A percentile compares a stretch with the other conserved stretches of the same genome.
These are phyloP conservation scores for Saxidomus purpurata DNA, from an alignment of 1,140 invertebrate species.

Conservation along the genomic window DNA sequence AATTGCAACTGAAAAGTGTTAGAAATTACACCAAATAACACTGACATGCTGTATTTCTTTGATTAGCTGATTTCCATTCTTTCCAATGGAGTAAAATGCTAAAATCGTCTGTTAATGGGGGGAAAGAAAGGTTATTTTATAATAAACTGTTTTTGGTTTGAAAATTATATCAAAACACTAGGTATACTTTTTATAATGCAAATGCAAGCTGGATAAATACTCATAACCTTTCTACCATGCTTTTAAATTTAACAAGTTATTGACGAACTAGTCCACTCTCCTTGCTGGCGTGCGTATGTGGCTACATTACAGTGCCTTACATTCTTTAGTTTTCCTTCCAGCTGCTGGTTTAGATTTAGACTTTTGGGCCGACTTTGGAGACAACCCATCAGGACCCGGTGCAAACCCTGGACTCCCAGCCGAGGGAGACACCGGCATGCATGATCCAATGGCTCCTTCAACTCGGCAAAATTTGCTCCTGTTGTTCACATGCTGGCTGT, in stretches of 20 bases:
- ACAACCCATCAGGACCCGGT: conserved; percentile 27
- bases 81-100: conserved; percentile 45
- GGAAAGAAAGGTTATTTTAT: conserved; percentile 39
- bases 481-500: conserved; percentile 65
- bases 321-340: conserved; percentile 65
- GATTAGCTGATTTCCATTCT: conserved; percentile 44
- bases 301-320: conserved; percentile 60
- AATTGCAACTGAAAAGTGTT: conserved; percentile 25
- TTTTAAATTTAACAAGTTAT: conserved; percentile 12
- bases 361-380: conserved; percentile 52
- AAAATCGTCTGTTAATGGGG: neutral
- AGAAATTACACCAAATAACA: neutral
- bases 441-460: conserved; percentile 18
- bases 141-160: neutral
- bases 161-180: neutral
- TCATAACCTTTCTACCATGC: conserved; percentile 53
- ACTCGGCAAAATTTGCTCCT: conserved; percentile 57
- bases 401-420: conserved; percentile 26
- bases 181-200: neutral
- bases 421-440: conserved; percentile 32
- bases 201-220: neutral
- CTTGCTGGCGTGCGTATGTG: conserved; percentile 30
- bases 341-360: conserved; percentile 37
- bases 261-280: conserved; percentile 43
- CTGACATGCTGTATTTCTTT: conserved; percentile 47